Evolutionary conservation across 2,888 invertebrate genomes (phyloP), one percentile per base, ranked within the genome.

Genomic region (Phengaris alcon): DNA sequence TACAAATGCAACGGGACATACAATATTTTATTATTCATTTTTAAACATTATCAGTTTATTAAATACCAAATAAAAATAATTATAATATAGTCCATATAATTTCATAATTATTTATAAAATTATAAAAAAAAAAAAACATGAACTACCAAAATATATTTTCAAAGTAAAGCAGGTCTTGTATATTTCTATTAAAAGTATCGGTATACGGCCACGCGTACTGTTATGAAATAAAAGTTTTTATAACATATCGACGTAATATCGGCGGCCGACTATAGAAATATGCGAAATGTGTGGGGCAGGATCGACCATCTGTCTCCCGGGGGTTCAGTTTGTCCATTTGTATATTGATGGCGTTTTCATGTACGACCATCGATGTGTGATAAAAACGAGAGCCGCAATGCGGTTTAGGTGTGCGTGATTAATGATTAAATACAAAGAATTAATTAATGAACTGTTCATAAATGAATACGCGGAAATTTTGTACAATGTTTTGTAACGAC

Each of bases 261-360:
- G 72, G 12, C 72, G 52, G 35, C 52, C 72, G 80, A 81, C 82
- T 81, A 83, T 81, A 81, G 79, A 81, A 81, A 86, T 85, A 86
- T 88, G 82, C 82, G 82, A 82, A 84, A 82, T 83, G 84, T 82
- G 81, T 85, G 84, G 87, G 85, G 85, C 79, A 78, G 80, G 82
- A 83, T 82, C 81, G 82, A 81, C 88, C 90, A 90, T 90, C 90
- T 90, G 90, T 86, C 87, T 84, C 81, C 78, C 75, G 77, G 72
- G 78, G 80, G 80, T 80, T 83, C 82, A 83, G 81, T 84, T 83
- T 83, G 84, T 83, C 81, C 81, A 80, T 79, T 81, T 79, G 80
- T 79, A 80, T 78, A 81, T 81, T 85, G 83, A 86, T 86, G 85
- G 83, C 82, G 83, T 85, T 87, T 85, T 80, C 82, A 82, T 84